Evolutionary conservation across 2,888 invertebrate genomes (phyloP).

Genomic region (Cantharis rustica): DNA sequence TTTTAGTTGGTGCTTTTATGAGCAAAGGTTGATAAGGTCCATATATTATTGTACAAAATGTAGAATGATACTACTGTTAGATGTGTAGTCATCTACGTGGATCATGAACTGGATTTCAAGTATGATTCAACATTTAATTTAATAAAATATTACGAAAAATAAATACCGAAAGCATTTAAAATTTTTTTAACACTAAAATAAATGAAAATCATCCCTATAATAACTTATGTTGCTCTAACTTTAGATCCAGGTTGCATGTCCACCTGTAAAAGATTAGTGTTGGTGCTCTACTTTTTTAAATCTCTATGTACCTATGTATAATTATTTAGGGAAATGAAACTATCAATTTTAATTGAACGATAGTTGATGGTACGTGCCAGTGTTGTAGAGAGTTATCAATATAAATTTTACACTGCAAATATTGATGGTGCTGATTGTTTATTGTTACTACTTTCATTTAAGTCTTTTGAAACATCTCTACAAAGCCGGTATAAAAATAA

Average conservation of each 20-base stretch:
- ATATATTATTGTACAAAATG: conserved; percentile 29
- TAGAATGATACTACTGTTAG: conserved; percentile 2
- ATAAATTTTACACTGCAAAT: neutral
- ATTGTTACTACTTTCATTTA: neutral
- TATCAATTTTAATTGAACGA: neutral
- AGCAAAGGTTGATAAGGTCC: conserved; percentile 39
- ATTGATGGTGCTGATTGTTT: neutral
- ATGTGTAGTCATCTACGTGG: neutral
- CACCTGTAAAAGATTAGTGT: neutral
- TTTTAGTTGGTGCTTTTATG: conserved; percentile 19
- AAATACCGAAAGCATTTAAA: no score
- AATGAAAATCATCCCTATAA: neutral
- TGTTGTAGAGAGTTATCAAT: neutral
- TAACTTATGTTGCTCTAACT: neutral
- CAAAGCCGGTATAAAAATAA: neutral
- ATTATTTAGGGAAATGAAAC: neutral
- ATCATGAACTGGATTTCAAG: neutral
- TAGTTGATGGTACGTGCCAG: neutral
- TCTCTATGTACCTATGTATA: neutral
- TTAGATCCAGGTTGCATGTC: neutral
- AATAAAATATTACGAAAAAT: neutral
- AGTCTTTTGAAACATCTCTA: neutral
- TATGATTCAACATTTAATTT: neutral
- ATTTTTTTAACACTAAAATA: no score
- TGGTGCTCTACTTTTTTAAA: conserved; percentile 3